phyloP scores from a whole-genome alignment of 2,113 vertebrate genomes.

The Tautogolabrus adspersus region DNA sequence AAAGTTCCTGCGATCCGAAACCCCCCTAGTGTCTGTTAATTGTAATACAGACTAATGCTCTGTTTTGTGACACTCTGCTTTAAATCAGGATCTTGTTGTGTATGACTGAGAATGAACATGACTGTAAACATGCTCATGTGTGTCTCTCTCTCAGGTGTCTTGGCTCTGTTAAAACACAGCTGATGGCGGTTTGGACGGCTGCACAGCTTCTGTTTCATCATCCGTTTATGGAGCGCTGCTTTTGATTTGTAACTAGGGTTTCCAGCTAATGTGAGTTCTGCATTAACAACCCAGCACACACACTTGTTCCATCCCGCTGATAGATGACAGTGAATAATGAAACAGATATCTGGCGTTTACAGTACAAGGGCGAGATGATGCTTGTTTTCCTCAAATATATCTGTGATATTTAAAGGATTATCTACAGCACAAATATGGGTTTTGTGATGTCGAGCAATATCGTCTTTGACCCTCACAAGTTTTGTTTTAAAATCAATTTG shows the following conservation, averaged over 20 bases:
- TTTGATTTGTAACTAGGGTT: slow-evolving; percentile 45
- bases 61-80: not conserved
- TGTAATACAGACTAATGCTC: not conserved
- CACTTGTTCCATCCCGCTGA: slow-evolving; percentile 33
- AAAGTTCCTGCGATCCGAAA: no score
- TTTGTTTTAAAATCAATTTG: slow-evolving; percentile 17
- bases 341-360: slow-evolving; percentile 37
- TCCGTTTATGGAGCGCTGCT: not conserved
- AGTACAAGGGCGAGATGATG: slow-evolving; percentile 13
- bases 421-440: slow-evolving; percentile 27
- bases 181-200: slow-evolving; percentile 13
- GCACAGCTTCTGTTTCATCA: slow-evolving; percentile 37
- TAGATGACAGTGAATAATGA: slow-evolving; percentile 39
- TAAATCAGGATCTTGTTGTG: slow-evolving; percentile 3
- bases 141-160: slow-evolving; percentile 6
- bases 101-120: slow-evolving; percentile 22
- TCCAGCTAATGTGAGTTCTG: slow-evolving; percentile 28
- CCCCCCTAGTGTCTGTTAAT: not conserved
- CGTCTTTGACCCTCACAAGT: not conserved
- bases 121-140: slow-evolving; percentile 19
- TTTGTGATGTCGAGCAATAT: not conserved
- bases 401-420: slow-evolving; percentile 21
- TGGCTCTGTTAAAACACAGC: not conserved
- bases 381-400: slow-evolving; percentile 22
- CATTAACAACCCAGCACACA: slow-evolving; percentile 31